These are phyloP conservation scores for Cepphus grylle DNA, from an alignment of 2,113 vertebrate genomes.

Conservation along the genomic window DNA sequence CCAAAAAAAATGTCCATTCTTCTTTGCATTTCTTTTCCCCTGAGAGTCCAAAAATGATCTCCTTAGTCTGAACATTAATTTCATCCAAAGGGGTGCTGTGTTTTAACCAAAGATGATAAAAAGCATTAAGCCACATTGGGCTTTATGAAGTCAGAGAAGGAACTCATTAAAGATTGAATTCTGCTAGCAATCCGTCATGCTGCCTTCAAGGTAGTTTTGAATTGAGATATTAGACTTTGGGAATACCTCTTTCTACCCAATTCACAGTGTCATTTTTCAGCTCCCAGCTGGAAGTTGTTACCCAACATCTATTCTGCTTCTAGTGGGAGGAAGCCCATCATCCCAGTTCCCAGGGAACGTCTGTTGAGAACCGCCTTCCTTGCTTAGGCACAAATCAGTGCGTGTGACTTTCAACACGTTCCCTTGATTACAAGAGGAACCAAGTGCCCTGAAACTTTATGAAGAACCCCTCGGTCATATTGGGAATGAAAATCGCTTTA, in stretches of 20 bases:
- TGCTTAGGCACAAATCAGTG: background rate
- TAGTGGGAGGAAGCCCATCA: background rate
- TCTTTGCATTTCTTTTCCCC: background rate
- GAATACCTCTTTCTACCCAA: background rate
- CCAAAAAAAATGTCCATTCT: background rate
- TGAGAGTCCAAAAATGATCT: background rate
- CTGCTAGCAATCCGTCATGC: background rate
- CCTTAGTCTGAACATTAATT: background rate
- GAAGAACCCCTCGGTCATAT: background rate
- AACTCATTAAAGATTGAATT: conserved; percentile 22
- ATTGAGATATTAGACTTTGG: background rate
- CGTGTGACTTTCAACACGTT: rapidly evolving
- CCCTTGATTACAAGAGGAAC: background rate
- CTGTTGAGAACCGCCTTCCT: background rate
- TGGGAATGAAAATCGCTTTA: background rate
- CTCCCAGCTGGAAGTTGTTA: background rate
- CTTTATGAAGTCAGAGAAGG: background rate
- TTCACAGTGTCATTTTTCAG: background rate
- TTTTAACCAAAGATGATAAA: background rate
- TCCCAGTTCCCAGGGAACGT: background rate
- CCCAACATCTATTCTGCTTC: background rate
- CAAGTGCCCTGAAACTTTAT: background rate
- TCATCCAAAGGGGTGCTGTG: background rate
- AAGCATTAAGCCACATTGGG: background rate
- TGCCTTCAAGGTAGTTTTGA: background rate